Percentiles rank a stretch among this genome's conserved stretches.
Conservation (phyloP, 2,797 vertebrate genomes). For the Chiroxiphia lanceolata region DNA sequence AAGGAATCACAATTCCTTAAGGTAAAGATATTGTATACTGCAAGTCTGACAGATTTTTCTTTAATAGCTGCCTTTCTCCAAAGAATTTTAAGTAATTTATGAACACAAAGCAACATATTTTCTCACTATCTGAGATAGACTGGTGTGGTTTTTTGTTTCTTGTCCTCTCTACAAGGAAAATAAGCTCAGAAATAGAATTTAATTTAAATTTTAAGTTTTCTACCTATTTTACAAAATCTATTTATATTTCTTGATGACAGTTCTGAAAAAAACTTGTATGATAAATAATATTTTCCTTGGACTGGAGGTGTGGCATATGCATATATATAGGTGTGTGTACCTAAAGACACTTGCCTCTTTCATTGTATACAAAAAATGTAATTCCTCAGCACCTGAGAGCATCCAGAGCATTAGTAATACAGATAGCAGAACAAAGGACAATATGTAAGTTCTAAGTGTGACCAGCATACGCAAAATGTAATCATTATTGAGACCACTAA, state of each 20-base stretch:
- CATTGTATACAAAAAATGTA: background rate
- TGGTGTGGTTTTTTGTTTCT: background rate
- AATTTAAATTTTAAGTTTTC: background rate
- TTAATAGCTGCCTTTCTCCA: background rate
- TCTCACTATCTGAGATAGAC: background rate
- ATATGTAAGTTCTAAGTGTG: background rate
- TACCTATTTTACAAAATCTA: background rate
- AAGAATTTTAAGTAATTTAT: background rate
- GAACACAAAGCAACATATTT: background rate
- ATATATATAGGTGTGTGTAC: background rate
- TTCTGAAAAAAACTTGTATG: background rate
- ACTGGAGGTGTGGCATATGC: background rate
- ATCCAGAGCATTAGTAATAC: background rate
- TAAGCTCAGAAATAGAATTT: background rate
- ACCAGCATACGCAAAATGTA: background rate
- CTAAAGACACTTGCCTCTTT: background rate
- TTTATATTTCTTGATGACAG: background rate
- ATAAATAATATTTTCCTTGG: background rate
- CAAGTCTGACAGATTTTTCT: background rate
- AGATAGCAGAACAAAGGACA: background rate
- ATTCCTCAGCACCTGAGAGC: background rate
- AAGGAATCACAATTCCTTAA: background rate
- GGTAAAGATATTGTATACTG: background rate
- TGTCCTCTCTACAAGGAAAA: background rate
- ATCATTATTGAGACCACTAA: conserved; percentile 32